Base-by-base conservation (phyloP, 2,797 vertebrate species). In the Lepus townsendii region DNA sequence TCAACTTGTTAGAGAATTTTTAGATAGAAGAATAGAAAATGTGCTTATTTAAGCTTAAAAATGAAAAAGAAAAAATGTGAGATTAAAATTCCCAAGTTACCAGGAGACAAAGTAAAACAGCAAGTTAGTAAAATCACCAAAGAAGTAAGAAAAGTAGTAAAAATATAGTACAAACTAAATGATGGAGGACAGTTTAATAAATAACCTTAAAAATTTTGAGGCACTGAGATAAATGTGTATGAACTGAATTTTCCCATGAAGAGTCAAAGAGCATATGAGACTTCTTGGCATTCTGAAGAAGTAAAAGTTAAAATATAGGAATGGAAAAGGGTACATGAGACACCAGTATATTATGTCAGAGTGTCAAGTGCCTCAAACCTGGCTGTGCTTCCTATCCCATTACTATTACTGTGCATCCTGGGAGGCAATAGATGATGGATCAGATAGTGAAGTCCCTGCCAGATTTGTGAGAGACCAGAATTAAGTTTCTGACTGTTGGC, bases 1-100 rank as follows among this genome's bases (percentile, higher is more conserved):
- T n/a, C n/a, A n/a, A n/a, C 63, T 60, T 73, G 9, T 54, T 87
- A 79, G n/a, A 50, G 16, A 73, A 2, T 92, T 94, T 92, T 75
- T 26, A 42, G 19, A 76, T 22, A 83, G 2, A 20, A 78, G 0
- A 47, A 30, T 42, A 63, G 32, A 90, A 87, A 76, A 75, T 7
- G 22, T 86, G 22, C 14, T 11, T 63, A 42, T 32, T 42, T 80
- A 69, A 93, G 90, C 83, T 52, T 65, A 54, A 72, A 90, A 90
- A 66, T 24, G 26, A 83, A 60, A 73, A 12, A 32, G 7, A 16
- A 30, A n/a, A 71, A 83, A 71, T 87, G 19, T 35, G 73, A 93
- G 87, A 71, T 88, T 83, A 88, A 88, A 83, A 78, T 84, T 78
- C 88, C 54, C 24, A 83, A 35, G 65, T 78, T 60, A 50, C 24